Percentiles rank a stretch among this genome's conserved stretches.
These are phyloP conservation scores for Streptopelia turtur DNA, from an alignment of 2,797 vertebrate genomes.

Conservation along the genomic window DNA sequence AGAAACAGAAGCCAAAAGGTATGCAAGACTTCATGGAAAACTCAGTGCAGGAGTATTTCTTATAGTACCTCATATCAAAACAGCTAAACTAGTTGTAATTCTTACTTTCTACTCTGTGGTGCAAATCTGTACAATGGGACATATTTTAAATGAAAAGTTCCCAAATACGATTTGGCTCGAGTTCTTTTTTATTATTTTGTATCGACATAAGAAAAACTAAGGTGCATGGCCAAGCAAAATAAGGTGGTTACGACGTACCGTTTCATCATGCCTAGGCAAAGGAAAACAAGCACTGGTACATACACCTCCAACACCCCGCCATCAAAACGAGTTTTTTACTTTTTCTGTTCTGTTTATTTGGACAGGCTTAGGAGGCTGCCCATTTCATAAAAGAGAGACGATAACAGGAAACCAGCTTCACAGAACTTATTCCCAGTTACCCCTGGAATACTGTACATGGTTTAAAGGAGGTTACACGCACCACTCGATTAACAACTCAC, in stretches of 20 bases:
- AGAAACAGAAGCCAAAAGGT: background rate
- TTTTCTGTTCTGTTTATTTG: conserved; percentile 54
- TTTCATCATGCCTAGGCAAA: background rate
- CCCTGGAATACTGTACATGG: conserved; percentile 45
- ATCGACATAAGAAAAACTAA: background rate
- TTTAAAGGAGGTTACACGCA: conserved; percentile 66
- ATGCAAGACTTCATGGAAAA: background rate
- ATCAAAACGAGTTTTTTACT: conserved; percentile 32
- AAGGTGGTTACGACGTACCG: background rate
- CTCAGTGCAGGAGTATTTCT: background rate
- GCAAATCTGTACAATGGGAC: background rate
- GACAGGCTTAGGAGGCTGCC: conserved; percentile 8
- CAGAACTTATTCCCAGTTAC: conserved; percentile 61
- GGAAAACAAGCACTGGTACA: background rate
- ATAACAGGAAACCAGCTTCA: conserved; percentile 75
- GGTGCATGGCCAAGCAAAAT: conserved; percentile 11
- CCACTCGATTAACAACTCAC: conserved; percentile 66
- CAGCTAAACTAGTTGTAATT: background rate
- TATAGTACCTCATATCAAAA: background rate
- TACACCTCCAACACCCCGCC: conserved; percentile 9
- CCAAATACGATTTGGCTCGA: background rate
- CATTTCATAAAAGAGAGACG: conserved; percentile 60
- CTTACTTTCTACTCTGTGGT: background rate
- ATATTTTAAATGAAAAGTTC: background rate
- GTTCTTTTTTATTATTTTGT: background rate